A percentile compares a stretch with the other conserved stretches of the same genome.
Evolutionary conservation across 2,797 vertebrate species (phyloP).

Genomic region (Triplophysa yarkandensis): DNA sequence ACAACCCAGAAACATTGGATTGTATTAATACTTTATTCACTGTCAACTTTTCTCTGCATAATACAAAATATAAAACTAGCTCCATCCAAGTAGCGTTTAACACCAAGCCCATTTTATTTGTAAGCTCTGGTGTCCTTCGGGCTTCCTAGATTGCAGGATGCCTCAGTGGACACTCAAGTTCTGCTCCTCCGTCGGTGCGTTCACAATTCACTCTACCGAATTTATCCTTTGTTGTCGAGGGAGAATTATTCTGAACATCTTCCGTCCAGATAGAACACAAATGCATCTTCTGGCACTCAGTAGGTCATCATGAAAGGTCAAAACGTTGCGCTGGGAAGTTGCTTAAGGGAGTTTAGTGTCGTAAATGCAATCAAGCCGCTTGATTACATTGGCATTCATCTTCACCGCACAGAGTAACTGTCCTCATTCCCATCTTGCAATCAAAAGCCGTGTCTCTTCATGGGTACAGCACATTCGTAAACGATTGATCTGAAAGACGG

Average conservation of each 20-base stretch:
- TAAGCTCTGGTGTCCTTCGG: not conserved
- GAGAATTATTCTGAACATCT: slow-evolving; percentile 44
- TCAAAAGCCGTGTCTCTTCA: slow-evolving; percentile 65
- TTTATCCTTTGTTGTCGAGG: slow-evolving; percentile 25
- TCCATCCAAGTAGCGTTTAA: not conserved
- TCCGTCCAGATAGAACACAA: slow-evolving; percentile 39
- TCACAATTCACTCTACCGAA: not conserved
- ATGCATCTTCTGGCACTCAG: slow-evolving; percentile 21
- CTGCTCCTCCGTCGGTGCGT: not conserved
- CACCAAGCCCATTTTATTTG: not conserved
- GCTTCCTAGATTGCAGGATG: not conserved
- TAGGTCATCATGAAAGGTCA: slow-evolving; percentile 58
- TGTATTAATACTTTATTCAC: too few species aligned
- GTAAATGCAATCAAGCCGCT: slow-evolving; percentile 64
- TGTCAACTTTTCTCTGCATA: too few species aligned
- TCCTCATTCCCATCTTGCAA: slow-evolving; percentile 57
- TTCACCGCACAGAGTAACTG: slow-evolving; percentile 63
- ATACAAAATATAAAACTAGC: too few species aligned
- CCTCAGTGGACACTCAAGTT: not conserved
- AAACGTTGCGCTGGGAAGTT: slow-evolving; percentile 50
- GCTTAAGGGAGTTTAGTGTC: slow-evolving; percentile 46
- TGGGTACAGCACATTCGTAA: slow-evolving; percentile 57
- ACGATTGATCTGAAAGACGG: slow-evolving; percentile 50
- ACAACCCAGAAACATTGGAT: not conserved
- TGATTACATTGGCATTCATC: slow-evolving; percentile 70